Percentiles rank a stretch among this genome's conserved stretches.
phyloP scores from a whole-genome alignment of 2,888 invertebrate genomes.

The Meteorus cinctellus region DNA sequence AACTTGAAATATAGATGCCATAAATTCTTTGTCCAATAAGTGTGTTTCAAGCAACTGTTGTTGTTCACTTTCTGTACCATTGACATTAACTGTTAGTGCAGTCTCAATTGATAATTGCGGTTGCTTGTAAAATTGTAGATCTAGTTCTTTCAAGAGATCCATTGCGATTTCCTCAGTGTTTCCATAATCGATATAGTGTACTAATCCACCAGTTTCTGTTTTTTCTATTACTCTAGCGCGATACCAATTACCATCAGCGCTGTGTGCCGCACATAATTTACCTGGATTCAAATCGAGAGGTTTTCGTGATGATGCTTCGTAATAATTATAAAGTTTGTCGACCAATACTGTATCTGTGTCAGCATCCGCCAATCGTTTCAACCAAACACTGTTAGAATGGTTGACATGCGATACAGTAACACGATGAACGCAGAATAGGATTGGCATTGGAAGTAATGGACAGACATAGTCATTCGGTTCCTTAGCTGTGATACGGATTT shows the following conservation, averaged over 20 bases:
- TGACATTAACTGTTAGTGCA: constrained; percentile 60
- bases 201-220: constrained; percentile 73
- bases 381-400: constrained; percentile 78
- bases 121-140: constrained; percentile 62
- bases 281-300: constrained; percentile 73
- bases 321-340: constrained; percentile 77
- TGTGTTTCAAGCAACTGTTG: constrained; percentile 62
- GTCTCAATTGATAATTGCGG: constrained; percentile 66
- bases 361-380: constrained; percentile 76
- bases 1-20: constrained; percentile 75
- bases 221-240: constrained; percentile 76
- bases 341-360: constrained; percentile 74
- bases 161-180: constrained; percentile 77
- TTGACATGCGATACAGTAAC: constrained; percentile 78
- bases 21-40: constrained; percentile 74
- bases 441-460: constrained; percentile 78
- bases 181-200: constrained; percentile 83
- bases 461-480: constrained; percentile 74
- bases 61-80: constrained; percentile 73
- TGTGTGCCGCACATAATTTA: constrained; percentile 78
- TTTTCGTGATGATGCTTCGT: constrained; percentile 73
- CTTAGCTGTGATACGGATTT: constrained; percentile 55
- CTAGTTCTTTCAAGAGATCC: constrained; percentile 72
- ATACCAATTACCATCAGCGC: constrained; percentile 82
- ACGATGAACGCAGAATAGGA: constrained; percentile 77